Percentiles rank a stretch among this genome's conserved stretches.
phyloP scores from a whole-genome alignment of 2,797 vertebrate genomes.

The Tenualosa thibaudeaui region DNA sequence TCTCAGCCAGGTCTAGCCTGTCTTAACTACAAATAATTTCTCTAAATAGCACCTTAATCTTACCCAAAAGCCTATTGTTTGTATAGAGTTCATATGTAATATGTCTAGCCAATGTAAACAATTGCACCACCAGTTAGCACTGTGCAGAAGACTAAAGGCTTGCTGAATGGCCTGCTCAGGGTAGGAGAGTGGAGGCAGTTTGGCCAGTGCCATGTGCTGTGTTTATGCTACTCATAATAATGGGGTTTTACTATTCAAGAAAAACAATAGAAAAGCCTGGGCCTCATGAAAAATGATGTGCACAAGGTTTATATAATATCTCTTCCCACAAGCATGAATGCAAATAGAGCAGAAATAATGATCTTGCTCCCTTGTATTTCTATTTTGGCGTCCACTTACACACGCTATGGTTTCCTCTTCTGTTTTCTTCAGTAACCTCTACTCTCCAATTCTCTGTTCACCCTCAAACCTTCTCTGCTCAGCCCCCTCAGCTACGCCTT shows the following conservation, averaged over 20 bases:
- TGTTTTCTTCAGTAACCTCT: too few species aligned
- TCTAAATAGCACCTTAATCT: too few species aligned
- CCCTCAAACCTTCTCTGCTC: neutral
- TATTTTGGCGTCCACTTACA: neutral
- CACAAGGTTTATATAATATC: conserved; percentile 12
- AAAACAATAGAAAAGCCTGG: neutral
- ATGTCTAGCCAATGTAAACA: too few species aligned
- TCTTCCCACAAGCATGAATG: neutral
- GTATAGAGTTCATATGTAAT: too few species aligned
- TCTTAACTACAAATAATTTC: too few species aligned
- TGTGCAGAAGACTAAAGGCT: too few species aligned
- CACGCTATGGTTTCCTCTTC: neutral
- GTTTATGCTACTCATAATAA: neutral
- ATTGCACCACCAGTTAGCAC: too few species aligned
- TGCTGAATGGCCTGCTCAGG: too few species aligned
- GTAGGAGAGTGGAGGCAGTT: too few species aligned
- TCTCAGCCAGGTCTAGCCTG: too few species aligned
- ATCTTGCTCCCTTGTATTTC: neutral
- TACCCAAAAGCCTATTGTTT: too few species aligned
- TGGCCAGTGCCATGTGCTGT: neutral
- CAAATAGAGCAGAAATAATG: conserved; percentile 24
- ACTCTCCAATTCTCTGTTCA: neutral
- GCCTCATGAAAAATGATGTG: conserved; percentile 3
- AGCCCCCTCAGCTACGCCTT: neutral
- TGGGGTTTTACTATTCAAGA: neutral